A percentile compares a stretch with the other conserved stretches of the same genome.
phyloP scores from a whole-genome alignment of 2,113 vertebrate genomes.

The Lipotes vexillifer region DNA sequence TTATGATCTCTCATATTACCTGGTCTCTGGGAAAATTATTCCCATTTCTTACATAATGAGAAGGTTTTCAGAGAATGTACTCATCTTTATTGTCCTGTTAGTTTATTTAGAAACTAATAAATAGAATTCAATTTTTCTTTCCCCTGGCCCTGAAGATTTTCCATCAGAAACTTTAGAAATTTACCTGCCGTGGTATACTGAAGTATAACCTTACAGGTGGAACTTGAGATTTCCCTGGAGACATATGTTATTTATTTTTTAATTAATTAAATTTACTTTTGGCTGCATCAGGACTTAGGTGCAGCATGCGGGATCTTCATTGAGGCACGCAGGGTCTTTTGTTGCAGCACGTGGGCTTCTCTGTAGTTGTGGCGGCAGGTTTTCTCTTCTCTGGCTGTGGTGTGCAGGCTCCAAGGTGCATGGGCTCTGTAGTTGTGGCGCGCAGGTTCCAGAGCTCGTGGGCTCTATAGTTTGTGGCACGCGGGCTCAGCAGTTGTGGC shows the following conservation, averaged over 20 bases:
- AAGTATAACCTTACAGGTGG: neutral
- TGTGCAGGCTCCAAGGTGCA: too few relatives aligned
- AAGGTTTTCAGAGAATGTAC: neutral
- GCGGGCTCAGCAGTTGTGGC: too few relatives aligned
- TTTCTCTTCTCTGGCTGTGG: too few relatives aligned
- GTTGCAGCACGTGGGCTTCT: too few relatives aligned
- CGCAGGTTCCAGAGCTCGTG: too few relatives aligned
- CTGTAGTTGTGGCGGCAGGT: too few relatives aligned
- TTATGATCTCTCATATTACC: neutral
- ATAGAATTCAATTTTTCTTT: neutral
- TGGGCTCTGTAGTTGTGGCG: too few relatives aligned
- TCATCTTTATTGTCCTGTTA: neutral
- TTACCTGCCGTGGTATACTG: neutral
- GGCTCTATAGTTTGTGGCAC: too few relatives aligned
- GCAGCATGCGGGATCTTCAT: too few relatives aligned
- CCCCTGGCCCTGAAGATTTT: neutral
- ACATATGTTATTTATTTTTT: neutral
- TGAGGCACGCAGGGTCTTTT: too few relatives aligned
- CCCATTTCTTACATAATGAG: neutral
- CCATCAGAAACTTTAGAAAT: neutral
- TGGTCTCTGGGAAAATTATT: neutral
- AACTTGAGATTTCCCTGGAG: neutral
- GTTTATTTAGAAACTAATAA: neutral
- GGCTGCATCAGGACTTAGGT: too few relatives aligned
- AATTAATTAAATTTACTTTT: too few relatives aligned